These are phyloP conservation scores for Gymnosoma rotundatum DNA, from an alignment of 2,888 invertebrate species.

Conservation along the genomic window DNA sequence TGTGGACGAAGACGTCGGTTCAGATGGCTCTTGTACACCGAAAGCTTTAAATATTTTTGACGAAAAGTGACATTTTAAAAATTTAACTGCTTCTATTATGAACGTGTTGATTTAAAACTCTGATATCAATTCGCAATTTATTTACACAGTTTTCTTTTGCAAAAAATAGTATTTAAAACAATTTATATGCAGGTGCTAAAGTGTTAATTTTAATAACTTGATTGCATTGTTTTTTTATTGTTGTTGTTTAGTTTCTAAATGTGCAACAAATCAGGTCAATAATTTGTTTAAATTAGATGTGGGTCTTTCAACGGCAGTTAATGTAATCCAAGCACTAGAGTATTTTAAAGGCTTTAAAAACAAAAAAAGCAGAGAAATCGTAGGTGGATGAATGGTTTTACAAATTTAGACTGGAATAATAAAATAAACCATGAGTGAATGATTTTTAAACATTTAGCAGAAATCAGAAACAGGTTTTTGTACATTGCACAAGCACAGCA, in stretches of 20 bases:
- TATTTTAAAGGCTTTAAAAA: conserved; percentile 35
- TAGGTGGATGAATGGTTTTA: conserved; percentile 55
- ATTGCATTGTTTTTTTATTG: conserved; percentile 7
- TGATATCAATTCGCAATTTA: too few relatives aligned
- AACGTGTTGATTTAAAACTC: too few relatives aligned
- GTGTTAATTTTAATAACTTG: conserved; percentile 40
- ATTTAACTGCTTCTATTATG: too few relatives aligned
- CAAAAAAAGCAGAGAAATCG: conserved; percentile 27
- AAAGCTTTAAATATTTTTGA: too few relatives aligned
- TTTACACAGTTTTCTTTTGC: too few relatives aligned
- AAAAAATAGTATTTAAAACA: too few relatives aligned
- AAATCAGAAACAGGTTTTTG: conserved; percentile 30
- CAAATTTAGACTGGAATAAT: conserved; percentile 6
- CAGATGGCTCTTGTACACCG: too few relatives aligned
- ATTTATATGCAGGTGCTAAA: conserved; percentile 19
- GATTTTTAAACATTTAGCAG: neutral
- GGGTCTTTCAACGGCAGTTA: conserved; percentile 31
- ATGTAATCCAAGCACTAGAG: conserved; percentile 18
- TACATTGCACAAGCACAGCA: neutral
- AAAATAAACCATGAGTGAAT: neutral
- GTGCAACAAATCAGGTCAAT: conserved; percentile 57
- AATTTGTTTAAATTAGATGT: conserved; percentile 39
- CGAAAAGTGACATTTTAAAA: too few relatives aligned
- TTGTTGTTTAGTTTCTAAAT: conserved; percentile 11
- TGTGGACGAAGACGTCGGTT: too few relatives aligned